A percentile compares a stretch with the other conserved stretches of the same genome.
Evolutionary conservation across 64 coral and sea anemone genomes (phyloP).

Genomic region (Montipora capricornis): DNA sequence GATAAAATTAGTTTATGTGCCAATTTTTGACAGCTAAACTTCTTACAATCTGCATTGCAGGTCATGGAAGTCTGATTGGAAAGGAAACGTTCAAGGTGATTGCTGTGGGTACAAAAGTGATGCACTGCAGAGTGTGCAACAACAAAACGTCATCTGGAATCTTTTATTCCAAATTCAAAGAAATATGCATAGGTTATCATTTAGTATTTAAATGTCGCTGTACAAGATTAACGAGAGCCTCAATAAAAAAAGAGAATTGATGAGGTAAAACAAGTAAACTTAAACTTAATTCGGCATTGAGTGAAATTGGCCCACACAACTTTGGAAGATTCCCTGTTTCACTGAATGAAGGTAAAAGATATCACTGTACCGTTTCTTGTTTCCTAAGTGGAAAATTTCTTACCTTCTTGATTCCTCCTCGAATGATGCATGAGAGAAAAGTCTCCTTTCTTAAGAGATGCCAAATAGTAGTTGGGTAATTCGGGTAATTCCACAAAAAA

Average conservation of each 20-base stretch:
- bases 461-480: no score
- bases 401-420: no score
- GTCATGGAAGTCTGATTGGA: slow-evolving; percentile 34
- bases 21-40: not conserved
- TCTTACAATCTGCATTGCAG: slow-evolving; percentile 1
- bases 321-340: slow-evolving; percentile 27
- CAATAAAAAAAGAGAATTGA: slow-evolving; percentile 14
- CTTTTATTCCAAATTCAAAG: slow-evolving; percentile 7
- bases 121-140: slow-evolving; percentile 6
- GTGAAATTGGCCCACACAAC: slow-evolving; percentile 14
- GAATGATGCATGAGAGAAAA: no score
- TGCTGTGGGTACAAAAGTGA: slow-evolving; percentile 12
- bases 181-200: not conserved
- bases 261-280: slow-evolving; percentile 13
- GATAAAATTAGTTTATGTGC: not conserved
- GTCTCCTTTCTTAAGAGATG: no score
- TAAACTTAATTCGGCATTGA: not conserved
- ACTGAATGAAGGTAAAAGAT: not conserved
- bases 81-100: slow-evolving; percentile 30
- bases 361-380: not conserved
- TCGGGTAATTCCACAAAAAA: no score
- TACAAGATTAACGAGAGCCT: slow-evolving; percentile 1
- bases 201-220: slow-evolving; percentile 1
- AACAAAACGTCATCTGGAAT: not conserved
- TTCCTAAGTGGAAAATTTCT: no score